A percentile compares a stretch with the other conserved stretches of the same genome.
phyloP scores from a whole-genome alignment of 2,797 vertebrate genomes.

The Natrix natrix region DNA sequence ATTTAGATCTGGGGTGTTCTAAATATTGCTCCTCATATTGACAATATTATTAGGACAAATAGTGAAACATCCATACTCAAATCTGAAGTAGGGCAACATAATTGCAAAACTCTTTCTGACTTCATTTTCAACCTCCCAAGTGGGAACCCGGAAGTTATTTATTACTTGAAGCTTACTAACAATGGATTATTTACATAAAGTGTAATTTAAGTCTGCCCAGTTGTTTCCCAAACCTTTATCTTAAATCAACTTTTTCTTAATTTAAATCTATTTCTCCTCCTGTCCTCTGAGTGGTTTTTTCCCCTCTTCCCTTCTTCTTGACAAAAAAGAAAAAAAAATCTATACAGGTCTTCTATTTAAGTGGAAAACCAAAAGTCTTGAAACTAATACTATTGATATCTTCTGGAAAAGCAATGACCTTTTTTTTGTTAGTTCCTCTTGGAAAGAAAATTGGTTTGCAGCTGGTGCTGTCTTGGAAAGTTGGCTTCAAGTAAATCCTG shows the following conservation, averaged over 20 bases:
- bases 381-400: background rate
- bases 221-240: background rate
- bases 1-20: background rate
- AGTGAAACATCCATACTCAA: background rate
- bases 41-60: background rate
- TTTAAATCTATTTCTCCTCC: background rate
- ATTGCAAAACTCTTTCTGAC: background rate
- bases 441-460: slow-evolving; percentile 32
- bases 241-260: background rate
- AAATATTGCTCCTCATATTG: background rate
- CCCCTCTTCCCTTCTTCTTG: background rate
- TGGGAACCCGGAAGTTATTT: background rate
- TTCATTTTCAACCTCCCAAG: background rate
- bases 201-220: background rate
- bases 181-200: background rate
- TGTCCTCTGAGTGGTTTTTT: background rate
- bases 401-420: background rate
- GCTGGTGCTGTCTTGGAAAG: slow-evolving; percentile 29
- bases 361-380: background rate
- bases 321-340: background rate
- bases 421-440: slow-evolving; percentile 13
- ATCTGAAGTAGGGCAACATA: background rate
- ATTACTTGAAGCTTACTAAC: background rate
- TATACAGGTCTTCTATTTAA: background rate
- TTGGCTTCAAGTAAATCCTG: background rate